Conservation (phyloP, 2,113 vertebrate species). For the Caranx melampygus region DNA sequence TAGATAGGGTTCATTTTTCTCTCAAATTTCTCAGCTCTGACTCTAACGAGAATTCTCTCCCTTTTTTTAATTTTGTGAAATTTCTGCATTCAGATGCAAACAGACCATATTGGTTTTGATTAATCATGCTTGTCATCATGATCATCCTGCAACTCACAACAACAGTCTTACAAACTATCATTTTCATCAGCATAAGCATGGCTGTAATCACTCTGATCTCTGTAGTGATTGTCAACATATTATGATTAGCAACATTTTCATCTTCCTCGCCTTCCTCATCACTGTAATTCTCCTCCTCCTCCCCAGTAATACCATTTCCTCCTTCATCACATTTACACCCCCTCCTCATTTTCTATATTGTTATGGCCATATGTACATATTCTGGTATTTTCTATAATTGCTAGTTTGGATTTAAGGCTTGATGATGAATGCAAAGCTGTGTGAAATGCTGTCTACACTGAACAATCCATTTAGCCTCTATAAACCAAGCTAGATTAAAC, state of each 20-base stretch:
- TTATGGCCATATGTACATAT: conserved; percentile 51
- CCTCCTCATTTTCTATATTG: conserved; percentile 25
- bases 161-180: conserved; percentile 33
- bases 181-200: conserved; percentile 61
- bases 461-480: conserved; percentile 34
- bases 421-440: conserved; percentile 31
- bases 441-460: conserved; percentile 14
- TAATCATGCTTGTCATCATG: conserved; percentile 12
- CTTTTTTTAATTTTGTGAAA: neutral
- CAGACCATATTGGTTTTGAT: conserved; percentile 20
- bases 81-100: conserved; percentile 7
- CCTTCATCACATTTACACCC: conserved; percentile 45
- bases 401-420: conserved; percentile 43
- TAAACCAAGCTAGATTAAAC: conserved; percentile 52
- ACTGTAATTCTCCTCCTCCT: conserved; percentile 42
- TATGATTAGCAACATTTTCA: conserved; percentile 38
- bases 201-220: conserved; percentile 50
- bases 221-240: conserved; percentile 52
- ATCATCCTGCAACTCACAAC: conserved; percentile 2
- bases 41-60: neutral
- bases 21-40: neutral
- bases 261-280: conserved; percentile 39
- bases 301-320: conserved; percentile 23
- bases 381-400: conserved; percentile 54
- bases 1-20: conserved; percentile 19